These are phyloP conservation scores for Sceloporus undulatus DNA, from an alignment of 2,113 vertebrate genomes.

Conservation along the genomic window DNA sequence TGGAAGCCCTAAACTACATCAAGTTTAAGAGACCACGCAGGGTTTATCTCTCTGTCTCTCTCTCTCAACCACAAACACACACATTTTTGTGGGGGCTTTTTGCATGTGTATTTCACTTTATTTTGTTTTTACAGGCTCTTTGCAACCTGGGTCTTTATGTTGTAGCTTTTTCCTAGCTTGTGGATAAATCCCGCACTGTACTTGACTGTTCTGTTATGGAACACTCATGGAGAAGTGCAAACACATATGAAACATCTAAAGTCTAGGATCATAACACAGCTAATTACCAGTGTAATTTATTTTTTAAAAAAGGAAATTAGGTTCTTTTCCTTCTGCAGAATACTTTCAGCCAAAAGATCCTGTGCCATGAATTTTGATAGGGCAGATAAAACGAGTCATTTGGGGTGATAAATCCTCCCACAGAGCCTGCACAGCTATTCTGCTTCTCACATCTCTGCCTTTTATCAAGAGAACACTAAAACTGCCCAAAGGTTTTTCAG, in stretches of 20 bases:
- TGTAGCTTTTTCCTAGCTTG: background rate
- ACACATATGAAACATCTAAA: constrained; percentile 26
- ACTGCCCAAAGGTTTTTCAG: constrained; percentile 64
- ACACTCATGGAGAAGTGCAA: constrained; percentile 34
- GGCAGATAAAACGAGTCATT: constrained; percentile 66
- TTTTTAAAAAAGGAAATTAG: constrained; percentile 47
- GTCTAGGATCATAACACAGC: background rate
- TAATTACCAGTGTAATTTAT: constrained; percentile 58
- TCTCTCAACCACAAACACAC: no score
- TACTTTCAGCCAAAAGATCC: constrained; percentile 53
- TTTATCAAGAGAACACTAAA: constrained; percentile 72
- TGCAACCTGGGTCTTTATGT: background rate
- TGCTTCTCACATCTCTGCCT: constrained; percentile 60
- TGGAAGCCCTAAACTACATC: background rate
- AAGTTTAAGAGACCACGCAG: no score
- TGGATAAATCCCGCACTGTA: background rate
- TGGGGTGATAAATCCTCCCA: constrained; percentile 62
- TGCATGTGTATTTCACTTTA: background rate
- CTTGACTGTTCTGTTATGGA: constrained; percentile 24
- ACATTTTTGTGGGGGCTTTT: background rate
- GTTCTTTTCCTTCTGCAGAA: constrained; percentile 39
- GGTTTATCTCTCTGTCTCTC: no score
- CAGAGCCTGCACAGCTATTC: constrained; percentile 40
- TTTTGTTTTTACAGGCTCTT: background rate
- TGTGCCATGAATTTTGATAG: constrained; percentile 55